Conservation (phyloP, 2,797 vertebrate genomes). For the Bufotes viridis region DNA sequence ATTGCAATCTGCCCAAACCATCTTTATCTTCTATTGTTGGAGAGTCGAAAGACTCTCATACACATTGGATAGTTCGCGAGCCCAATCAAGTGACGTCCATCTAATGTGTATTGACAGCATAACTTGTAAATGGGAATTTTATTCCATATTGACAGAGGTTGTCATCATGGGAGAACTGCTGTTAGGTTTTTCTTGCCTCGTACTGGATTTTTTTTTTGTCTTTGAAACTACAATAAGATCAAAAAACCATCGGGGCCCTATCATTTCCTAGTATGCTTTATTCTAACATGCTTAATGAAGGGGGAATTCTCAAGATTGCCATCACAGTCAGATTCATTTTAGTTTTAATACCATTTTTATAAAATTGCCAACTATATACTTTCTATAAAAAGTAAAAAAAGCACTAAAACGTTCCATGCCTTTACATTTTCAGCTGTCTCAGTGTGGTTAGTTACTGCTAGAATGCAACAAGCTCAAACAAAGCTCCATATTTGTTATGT, state of each 20-base stretch:
- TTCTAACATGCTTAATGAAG: neutral
- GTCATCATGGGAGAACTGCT: no score
- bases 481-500: slow-evolving; percentile 29
- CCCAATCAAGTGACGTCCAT: neutral
- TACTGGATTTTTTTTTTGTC: neutral
- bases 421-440: neutral
- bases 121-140: no score
- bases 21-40: no score
- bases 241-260: neutral
- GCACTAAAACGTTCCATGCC: neutral
- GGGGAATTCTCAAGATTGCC: neutral
- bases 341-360: neutral
- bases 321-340: neutral
- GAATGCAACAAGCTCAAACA: slow-evolving; percentile 15
- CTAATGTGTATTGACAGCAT: neutral
- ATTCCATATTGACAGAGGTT: neutral
- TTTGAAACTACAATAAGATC: neutral
- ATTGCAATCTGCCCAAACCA: no score
- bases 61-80: no score
- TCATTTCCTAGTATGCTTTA: neutral
- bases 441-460: neutral
- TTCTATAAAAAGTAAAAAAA: neutral
- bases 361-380: neutral
- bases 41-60: no score
- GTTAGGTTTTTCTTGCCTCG: neutral